Evolutionary conservation across 2,888 invertebrate species (phyloP).

Genomic region (Tuberolachnus salignus): DNA sequence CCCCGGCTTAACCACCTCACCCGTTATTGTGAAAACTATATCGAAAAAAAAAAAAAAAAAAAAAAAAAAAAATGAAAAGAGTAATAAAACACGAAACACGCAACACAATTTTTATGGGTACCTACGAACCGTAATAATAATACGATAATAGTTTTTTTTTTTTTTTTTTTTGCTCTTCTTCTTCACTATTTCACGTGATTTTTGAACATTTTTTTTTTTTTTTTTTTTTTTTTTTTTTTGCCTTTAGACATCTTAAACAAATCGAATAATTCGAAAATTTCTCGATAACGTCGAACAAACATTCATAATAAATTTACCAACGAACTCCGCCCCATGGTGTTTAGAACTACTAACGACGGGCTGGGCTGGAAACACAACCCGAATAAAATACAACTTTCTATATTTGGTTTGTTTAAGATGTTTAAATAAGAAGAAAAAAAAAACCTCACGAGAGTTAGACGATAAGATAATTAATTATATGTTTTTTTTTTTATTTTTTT

Average conservation of each 20-base stretch:
- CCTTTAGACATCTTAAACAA: conserved; percentile 38
- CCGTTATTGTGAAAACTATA: background rate
- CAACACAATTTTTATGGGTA: conserved; percentile 35
- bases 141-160: background rate
- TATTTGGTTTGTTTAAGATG: conserved; percentile 39
- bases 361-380: background rate
- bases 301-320: background rate
- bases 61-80: background rate
- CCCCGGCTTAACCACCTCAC: no score
- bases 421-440: background rate
- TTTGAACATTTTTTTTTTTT: background rate
- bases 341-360: background rate
- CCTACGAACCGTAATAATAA: background rate
- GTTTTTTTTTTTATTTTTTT: conserved; percentile 40
- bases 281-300: background rate
- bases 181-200: background rate
- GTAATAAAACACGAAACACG: conserved; percentile 40
- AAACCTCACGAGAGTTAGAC: conserved; percentile 25
- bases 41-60: background rate
- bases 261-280: background rate
- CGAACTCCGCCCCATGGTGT: conserved; percentile 49
- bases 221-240: no score
- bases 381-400: background rate
- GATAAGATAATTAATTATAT: conserved; percentile 11
- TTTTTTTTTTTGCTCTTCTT: no score